A percentile compares a stretch with the other conserved stretches of the same genome.
phyloP scores from a whole-genome alignment of 2,113 vertebrate genomes.

The Menura novaehollandiae region DNA sequence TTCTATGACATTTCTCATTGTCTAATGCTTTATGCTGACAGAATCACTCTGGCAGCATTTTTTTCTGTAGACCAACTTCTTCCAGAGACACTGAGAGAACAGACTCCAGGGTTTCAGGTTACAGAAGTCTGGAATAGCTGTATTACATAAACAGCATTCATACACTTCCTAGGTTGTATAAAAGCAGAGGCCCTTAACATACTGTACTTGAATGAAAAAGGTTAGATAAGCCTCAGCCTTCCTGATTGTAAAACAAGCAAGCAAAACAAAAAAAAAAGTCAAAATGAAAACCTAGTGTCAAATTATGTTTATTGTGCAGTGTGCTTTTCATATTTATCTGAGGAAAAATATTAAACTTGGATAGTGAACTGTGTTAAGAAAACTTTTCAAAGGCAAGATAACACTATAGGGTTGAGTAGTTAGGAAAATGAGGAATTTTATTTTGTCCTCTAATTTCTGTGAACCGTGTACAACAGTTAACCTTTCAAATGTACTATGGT shows the following conservation, averaged over 20 bases:
- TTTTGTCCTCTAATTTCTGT: background rate
- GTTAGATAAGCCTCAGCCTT: background rate
- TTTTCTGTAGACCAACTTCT: background rate
- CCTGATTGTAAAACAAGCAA: background rate
- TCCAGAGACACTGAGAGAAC: background rate
- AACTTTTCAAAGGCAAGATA: background rate
- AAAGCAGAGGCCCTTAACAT: background rate
- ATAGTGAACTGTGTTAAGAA: background rate
- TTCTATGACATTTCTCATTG: background rate
- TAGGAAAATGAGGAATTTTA: background rate
- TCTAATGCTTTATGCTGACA: background rate
- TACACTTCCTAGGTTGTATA: background rate
- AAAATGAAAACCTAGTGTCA: background rate
- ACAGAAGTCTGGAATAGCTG: background rate
- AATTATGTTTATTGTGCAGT: background rate
- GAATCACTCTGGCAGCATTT: background rate
- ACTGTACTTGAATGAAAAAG: background rate
- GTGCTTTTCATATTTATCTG: background rate
- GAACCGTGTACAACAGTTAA: background rate
- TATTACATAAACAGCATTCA: background rate
- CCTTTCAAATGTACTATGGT: background rate
- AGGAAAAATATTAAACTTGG: background rate
- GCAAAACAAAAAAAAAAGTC: background rate
- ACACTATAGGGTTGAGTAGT: background rate
- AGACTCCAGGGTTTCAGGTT: background rate